Percentiles rank a stretch among this genome's conserved stretches.
Conservation (phyloP, 2,888 invertebrate species). For the Diadegma fenestrale region DNA sequence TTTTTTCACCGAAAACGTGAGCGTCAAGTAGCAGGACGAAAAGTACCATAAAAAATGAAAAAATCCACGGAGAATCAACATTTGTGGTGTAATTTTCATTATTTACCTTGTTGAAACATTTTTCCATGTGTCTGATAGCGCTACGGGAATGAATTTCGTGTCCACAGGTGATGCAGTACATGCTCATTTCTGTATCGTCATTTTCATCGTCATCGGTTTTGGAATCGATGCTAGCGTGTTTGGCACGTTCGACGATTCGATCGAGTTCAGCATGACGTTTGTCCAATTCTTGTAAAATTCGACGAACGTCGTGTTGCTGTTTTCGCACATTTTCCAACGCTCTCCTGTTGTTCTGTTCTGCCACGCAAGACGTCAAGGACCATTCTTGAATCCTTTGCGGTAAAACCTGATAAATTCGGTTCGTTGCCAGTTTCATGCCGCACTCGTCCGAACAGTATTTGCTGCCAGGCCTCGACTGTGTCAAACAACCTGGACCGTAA, state of each 20-base stretch:
- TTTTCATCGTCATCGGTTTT: constrained; percentile 87
- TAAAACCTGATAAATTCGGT: constrained; percentile 93
- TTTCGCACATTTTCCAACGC: constrained; percentile 91
- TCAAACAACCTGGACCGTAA: constrained; percentile 95
- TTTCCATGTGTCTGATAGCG: constrained; percentile 98
- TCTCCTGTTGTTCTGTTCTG: constrained; percentile 93
- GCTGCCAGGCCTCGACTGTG: constrained; percentile 91
- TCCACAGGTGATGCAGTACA: constrained; percentile 98
- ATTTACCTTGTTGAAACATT: constrained; percentile 95
- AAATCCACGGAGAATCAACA: no score
- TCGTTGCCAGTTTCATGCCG: constrained; percentile 94
- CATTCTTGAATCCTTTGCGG: constrained; percentile 97
- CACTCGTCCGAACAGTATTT: constrained; percentile 98
- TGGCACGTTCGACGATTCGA: constrained; percentile 92
- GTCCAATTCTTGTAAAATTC: constrained; percentile 92
- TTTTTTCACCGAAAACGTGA: neutral
- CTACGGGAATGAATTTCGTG: constrained; percentile 97
- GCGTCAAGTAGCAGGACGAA: no score
- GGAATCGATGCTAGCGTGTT: constrained; percentile 89
- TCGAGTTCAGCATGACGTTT: constrained; percentile 92
- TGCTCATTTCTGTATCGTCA: constrained; percentile 91
- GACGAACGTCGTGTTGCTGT: constrained; percentile 92
- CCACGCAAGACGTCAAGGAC: constrained; percentile 94
- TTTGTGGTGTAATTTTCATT: neutral
- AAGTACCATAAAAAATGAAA: no score